Evolutionary conservation across 2,888 invertebrate genomes (phyloP).

Genomic region (Cloeon dipterum): DNA sequence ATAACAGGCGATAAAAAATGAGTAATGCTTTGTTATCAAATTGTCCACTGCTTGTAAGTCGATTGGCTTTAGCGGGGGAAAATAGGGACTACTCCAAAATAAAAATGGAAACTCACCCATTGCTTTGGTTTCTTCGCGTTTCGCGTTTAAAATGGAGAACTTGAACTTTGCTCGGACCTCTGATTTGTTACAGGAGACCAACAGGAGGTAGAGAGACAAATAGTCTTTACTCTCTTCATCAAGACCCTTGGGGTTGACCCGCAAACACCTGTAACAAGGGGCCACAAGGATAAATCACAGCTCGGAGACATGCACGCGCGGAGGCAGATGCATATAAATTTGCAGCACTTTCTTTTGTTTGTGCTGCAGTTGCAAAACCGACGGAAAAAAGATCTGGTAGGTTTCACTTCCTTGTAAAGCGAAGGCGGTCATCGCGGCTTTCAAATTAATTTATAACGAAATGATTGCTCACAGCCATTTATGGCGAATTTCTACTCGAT

Average conservation of each 20-base stretch:
- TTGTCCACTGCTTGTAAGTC: too few species aligned
- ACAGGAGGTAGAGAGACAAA: constrained; percentile 89
- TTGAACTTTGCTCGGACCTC: constrained; percentile 99
- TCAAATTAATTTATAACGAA: too few species aligned
- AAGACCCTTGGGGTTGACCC: constrained; percentile 98
- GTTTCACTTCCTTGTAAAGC: not conserved
- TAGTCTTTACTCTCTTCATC: constrained; percentile 99
- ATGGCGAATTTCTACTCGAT: too few species aligned
- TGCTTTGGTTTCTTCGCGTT: constrained; percentile 99
- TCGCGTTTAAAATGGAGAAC: constrained; percentile 99
- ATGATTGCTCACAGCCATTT: too few species aligned
- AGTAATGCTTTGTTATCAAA: too few species aligned
- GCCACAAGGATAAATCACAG: constrained; percentile 9
- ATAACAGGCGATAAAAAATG: too few species aligned
- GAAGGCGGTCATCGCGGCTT: too few species aligned
- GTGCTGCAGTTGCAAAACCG: not conserved
- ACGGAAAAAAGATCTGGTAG: not conserved
- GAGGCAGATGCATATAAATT: not conserved
- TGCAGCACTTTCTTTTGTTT: not conserved
- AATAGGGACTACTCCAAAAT: too few species aligned
- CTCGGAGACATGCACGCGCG: not conserved
- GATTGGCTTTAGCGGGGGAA: too few species aligned
- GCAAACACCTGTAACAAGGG: constrained; percentile 81
- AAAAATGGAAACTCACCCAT: constrained; percentile 50
- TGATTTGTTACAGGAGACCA: constrained; percentile 99